Evolutionary conservation across 2,113 vertebrate species (phyloP).

Genomic region (Neolamprologus longior): DNA sequence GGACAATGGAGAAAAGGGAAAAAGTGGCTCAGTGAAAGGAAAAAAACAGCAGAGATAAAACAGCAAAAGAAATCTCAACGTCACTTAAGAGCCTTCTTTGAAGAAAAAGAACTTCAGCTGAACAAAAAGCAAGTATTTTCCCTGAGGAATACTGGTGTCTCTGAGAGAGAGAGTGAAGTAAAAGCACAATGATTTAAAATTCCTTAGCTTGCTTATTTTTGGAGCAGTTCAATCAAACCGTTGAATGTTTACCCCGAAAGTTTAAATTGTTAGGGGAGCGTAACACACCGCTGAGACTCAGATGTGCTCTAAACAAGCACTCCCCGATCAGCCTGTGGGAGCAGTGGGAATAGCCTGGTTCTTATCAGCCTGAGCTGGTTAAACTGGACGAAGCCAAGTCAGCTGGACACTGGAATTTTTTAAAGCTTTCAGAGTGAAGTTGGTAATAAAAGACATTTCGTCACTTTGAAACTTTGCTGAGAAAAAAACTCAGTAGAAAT

Average conservation of each 20-base stretch:
- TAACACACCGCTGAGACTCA: neutral
- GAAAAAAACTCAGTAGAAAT: neutral
- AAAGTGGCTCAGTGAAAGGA: neutral
- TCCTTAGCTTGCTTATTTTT: constrained; percentile 9
- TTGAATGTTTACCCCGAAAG: constrained; percentile 3
- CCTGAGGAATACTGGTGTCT: neutral
- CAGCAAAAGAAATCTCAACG: neutral
- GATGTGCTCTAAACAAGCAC: neutral
- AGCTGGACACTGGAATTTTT: neutral
- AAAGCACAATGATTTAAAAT: neutral
- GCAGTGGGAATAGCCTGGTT: neutral
- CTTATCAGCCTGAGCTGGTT: neutral
- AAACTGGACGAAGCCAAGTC: neutral
- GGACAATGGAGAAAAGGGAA: neutral
- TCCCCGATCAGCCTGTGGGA: neutral
- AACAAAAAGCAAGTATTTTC: neutral
- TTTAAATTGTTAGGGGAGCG: neutral
- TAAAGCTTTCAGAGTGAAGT: neutral
- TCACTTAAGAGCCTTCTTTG: neutral
- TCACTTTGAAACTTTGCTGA: neutral
- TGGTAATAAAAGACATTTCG: accelerated
- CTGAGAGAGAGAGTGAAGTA: neutral
- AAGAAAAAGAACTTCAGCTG: neutral
- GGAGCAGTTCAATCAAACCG: constrained; percentile 16
- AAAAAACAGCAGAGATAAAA: neutral